Percentiles rank a stretch among this genome's conserved stretches.
These are phyloP conservation scores for Therioaphis trifolii DNA, from an alignment of 2,888 invertebrate species.

Conservation along the genomic window DNA sequence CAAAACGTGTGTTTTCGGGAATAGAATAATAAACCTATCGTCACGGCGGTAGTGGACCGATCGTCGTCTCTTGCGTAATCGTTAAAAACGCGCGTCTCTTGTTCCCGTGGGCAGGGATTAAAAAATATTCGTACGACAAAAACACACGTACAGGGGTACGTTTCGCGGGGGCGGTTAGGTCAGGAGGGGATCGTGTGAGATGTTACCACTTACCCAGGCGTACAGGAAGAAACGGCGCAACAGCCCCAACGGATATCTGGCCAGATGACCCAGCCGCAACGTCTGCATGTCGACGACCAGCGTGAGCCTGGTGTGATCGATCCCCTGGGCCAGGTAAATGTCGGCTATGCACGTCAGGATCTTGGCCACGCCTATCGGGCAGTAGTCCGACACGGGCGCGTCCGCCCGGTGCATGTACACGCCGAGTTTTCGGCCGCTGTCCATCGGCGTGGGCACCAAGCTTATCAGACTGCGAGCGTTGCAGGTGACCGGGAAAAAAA, in stretches of 20 bases:
- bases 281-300: conserved; percentile 62
- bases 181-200: too few relatives aligned
- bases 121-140: not conserved
- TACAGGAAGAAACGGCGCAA: conserved; percentile 64
- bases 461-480: conserved; percentile 4
- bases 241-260: conserved; percentile 63
- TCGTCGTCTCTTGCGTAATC: too few relatives aligned
- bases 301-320: conserved; percentile 60
- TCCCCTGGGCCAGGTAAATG: conserved; percentile 61
- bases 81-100: too few relatives aligned
- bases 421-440: conserved; percentile 61
- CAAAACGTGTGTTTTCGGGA: too few relatives aligned
- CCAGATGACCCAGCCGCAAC: conserved; percentile 63
- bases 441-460: conserved; percentile 62
- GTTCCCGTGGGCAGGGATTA: not conserved
- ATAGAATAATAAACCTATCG: too few relatives aligned
- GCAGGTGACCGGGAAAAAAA: too few relatives aligned
- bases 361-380: conserved; percentile 62
- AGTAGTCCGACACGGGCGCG: conserved; percentile 61
- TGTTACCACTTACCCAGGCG: conserved; percentile 64
- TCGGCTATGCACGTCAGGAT: conserved; percentile 64
- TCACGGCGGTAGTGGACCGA: too few relatives aligned
- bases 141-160: not conserved
- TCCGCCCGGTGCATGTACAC: conserved; percentile 63
- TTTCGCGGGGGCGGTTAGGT: too few relatives aligned